phyloP scores from a whole-genome alignment of 2,797 vertebrate genomes.

The Sebastes steindachneri region DNA sequence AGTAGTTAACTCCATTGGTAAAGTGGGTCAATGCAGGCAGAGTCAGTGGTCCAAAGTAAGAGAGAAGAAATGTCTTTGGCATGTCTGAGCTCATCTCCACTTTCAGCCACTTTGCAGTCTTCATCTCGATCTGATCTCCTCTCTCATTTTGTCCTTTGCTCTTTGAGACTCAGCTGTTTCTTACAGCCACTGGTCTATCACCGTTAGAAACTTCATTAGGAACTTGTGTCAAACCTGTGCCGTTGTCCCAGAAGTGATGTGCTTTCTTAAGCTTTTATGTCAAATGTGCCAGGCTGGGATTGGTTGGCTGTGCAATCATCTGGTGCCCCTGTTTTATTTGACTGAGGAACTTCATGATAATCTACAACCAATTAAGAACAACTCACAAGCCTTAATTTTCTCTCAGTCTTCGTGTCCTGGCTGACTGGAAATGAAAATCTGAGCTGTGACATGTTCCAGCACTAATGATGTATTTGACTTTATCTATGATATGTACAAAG shows the following conservation, averaged over 20 bases:
- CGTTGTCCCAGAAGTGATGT: background rate
- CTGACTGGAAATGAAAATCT: background rate
- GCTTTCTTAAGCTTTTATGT: background rate
- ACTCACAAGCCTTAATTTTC: background rate
- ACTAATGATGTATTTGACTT: background rate
- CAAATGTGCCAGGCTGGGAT: background rate
- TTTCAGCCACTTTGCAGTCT: conserved; percentile 86
- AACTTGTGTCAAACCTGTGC: background rate
- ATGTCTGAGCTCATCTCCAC: conserved; percentile 83
- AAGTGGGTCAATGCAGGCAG: conserved; percentile 55
- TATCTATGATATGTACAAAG: background rate
- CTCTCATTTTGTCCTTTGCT: conserved; percentile 49
- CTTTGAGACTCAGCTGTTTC: conserved; percentile 72
- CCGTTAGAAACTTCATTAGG: background rate
- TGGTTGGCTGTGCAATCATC: background rate
- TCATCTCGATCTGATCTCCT: conserved; percentile 66
- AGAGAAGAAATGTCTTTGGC: conserved; percentile 76
- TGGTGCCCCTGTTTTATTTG: background rate
- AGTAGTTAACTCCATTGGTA: conserved; percentile 63
- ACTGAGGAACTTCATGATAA: background rate
- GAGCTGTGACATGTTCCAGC: background rate
- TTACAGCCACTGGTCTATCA: conserved; percentile 24
- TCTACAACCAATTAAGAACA: background rate
- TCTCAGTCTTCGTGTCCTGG: background rate
- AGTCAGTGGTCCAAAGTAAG: conserved; percentile 66